phyloP scores from a whole-genome alignment of 2,797 vertebrate genomes.

The Basileuterus tristriatus region DNA sequence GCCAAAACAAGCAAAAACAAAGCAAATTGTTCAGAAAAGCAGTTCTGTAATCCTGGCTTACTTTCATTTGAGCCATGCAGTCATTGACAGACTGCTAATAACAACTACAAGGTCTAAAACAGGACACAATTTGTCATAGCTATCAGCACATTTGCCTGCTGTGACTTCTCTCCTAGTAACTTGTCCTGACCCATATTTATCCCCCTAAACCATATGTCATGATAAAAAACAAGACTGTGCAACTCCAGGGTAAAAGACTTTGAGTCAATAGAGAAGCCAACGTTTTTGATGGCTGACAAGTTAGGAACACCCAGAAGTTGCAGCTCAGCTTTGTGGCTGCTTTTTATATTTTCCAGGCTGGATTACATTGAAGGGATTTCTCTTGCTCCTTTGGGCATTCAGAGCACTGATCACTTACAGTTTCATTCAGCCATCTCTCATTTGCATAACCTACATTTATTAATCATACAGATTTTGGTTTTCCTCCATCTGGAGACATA shows the following conservation, averaged over 20 bases:
- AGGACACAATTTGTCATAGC: neutral
- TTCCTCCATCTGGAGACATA: neutral
- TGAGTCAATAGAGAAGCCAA: neutral
- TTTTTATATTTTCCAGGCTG: neutral
- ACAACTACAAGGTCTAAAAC: neutral
- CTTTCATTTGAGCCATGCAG: neutral
- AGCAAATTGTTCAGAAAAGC: neutral
- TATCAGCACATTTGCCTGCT: neutral
- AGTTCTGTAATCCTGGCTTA: neutral
- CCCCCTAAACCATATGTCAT: neutral
- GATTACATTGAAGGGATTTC: accelerated
- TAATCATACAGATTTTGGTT: neutral
- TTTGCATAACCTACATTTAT: neutral
- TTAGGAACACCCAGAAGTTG: neutral
- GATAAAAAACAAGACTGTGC: neutral
- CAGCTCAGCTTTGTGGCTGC: neutral
- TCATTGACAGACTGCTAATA: neutral
- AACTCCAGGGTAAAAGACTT: neutral
- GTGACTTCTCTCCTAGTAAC: neutral
- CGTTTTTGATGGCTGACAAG: neutral
- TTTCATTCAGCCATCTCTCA: neutral
- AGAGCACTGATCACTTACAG: neutral
- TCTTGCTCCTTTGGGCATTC: neutral
- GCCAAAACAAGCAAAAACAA: neutral
- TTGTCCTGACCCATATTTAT: neutral